Evolutionary conservation across 2,113 vertebrate genomes (phyloP), one percentile per base, ranked within the genome.

Genomic region (Phrynocephalus versicolor): DNA sequence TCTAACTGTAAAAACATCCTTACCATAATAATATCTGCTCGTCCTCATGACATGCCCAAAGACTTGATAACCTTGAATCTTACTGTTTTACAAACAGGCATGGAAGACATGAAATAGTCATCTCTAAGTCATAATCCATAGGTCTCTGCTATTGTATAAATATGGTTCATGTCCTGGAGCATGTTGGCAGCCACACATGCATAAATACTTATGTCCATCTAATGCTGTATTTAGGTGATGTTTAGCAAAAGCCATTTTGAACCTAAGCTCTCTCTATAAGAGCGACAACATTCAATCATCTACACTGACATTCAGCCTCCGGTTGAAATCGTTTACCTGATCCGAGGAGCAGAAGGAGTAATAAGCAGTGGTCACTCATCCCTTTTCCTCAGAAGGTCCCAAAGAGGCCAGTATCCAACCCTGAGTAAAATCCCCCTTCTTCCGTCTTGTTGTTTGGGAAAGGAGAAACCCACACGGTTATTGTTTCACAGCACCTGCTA

Each of bases 401-500:
- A 23, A 60, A 19, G 16, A 21, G 23, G 5, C 23, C 57, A 72
- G 30, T 13, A 27, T 71, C 79, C 55, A 58, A 6, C 57, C 1
- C 70, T 35, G 91, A 89, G 51, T 45, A 79, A 75, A 25, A 18
- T 83, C 91, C 84, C 45, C 67, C 89, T 74, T 85, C 72, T 77
- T 87, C 72, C 3, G 18, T 67, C 6, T 18, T 83, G 67, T 58
- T 30, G 45, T 65, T 73, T 82, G 87, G 1, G 30, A 69, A 90
- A 89, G 71, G 67, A 21, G 86, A n/a, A n/a, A 39, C 41, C 45
- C 45, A 13, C 55, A 0, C 55, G 58, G 88, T 87, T 94, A 91
- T 96, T 90, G 89, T 82, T 74, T 96, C 90, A 91, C 92, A 91
- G 89, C 96, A 96, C 94, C 96, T 96, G 96, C 94, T 95, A 72